A percentile compares a stretch with the other conserved stretches of the same genome.
phyloP scores from a whole-genome alignment of 1,140 invertebrate species.

The Ganaspis sp. region DNA sequence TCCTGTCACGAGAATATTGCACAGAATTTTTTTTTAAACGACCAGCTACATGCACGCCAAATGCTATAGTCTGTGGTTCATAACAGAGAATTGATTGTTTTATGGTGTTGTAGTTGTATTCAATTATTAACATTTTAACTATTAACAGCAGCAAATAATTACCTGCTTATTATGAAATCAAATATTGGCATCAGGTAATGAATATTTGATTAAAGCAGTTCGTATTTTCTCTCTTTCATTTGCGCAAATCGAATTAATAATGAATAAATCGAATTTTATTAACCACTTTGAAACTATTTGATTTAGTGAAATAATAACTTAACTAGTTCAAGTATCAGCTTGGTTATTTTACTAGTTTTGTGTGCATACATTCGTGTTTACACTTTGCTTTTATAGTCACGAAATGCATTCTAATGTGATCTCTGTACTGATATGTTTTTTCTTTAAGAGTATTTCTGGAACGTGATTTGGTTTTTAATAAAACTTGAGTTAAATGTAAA shows the following conservation, averaged over 20 bases:
- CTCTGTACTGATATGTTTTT: neutral
- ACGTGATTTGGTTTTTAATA: neutral
- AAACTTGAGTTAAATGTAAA: neutral
- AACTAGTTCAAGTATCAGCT: neutral
- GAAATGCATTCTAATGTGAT: slow-evolving; percentile 10
- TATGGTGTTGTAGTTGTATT: neutral
- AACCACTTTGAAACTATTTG: neutral
- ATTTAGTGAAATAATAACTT: neutral
- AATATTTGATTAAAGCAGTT: slow-evolving; percentile 19
- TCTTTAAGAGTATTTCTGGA: neutral
- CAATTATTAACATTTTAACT: neutral
- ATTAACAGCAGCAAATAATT: neutral
- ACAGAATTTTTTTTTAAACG: slow-evolving; percentile 49
- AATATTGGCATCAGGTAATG: neutral
- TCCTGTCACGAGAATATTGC: slow-evolving; percentile 43
- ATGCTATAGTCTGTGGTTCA: slow-evolving; percentile 50
- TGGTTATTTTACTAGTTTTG: neutral
- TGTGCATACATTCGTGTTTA: slow-evolving; percentile 3
- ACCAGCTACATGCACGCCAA: slow-evolving; percentile 57
- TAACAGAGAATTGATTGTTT: neutral
- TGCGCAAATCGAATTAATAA: too few species aligned
- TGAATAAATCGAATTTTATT: neutral
- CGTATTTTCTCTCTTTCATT: too few species aligned
- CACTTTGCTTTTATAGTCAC: slow-evolving; percentile 4
- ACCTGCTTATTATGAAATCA: neutral